Evolutionary conservation across 1,140 invertebrate species (phyloP), one percentile per base, ranked within the genome.

Genomic region (Drosophila kohkoa): DNA sequence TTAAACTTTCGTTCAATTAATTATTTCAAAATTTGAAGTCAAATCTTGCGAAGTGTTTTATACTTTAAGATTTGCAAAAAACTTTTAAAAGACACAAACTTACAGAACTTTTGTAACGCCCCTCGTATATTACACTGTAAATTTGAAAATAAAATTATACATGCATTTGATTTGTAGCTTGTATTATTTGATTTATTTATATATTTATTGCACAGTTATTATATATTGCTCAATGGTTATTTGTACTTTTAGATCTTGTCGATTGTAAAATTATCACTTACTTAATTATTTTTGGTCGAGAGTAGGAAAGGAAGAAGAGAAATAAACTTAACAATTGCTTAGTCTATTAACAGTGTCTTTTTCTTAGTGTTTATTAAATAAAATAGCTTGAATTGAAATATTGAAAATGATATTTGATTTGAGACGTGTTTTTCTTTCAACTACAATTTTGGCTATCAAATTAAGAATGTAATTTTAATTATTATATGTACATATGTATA

Each of bases 201-300:
- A 55, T 77, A 81, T 77, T 79, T 81, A 81, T 81, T 81, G 79
- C 79, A 81, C 79, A 81, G 79, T 81, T 77, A 71, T 64, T 55
- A 64, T 48, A 71, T 71, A 71, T 71, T 71, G 67, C 67, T 70
- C 67, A 54, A 46, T 46, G 41, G 28, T 54, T 32, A 41, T 28
- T 43, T 45, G 51, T 35, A 55, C 15, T 54, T 69, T 69, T 43
- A 60, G 35, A 69, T 20, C 51, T 54, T 54, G 28, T 32, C 51
- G 41, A 43, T 10, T 63, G 48, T 63, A 70, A 63, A 70, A 63
- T 70, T 68, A 63, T 63, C 38, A 70, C 68, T 60, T 51, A 60
- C 16, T 70, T 52, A 70, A 70, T 13, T 52, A 62, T 54, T 62
- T 58, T 41, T 46, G 28, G 16, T 62, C 11, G 28, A 30, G 16